Evolutionary conservation across 2,113 vertebrate species (phyloP).

Genomic region (Prunella himalayana): DNA sequence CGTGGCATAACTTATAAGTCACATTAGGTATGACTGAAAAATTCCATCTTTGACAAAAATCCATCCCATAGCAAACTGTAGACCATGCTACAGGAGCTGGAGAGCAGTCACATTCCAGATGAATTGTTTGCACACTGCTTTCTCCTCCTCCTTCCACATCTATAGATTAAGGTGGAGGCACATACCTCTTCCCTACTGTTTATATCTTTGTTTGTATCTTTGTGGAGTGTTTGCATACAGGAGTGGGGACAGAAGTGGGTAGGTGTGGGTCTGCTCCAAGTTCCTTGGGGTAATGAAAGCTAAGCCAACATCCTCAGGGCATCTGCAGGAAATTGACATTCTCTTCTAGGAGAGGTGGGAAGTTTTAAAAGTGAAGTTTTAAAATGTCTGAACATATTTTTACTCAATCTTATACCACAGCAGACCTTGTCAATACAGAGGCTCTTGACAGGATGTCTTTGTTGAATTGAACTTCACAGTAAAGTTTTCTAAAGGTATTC

Average conservation of each 20-base stretch:
- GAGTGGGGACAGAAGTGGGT: not conserved
- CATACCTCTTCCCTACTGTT: not conserved
- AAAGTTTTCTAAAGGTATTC: not conserved
- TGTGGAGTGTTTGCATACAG: not conserved
- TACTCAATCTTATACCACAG: not conserved
- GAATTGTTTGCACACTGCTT: not conserved
- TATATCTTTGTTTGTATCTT: not conserved
- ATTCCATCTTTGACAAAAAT: not conserved
- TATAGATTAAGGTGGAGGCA: not conserved
- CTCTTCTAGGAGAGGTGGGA: not conserved
- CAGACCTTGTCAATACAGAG: not conserved
- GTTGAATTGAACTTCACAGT: not conserved
- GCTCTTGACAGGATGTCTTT: not conserved
- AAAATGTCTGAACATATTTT: not conserved
- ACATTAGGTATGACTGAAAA: not conserved
- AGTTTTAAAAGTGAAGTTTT: constrained; percentile 15
- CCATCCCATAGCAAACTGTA: not conserved
- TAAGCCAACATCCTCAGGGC: not conserved
- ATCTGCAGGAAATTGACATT: not conserved
- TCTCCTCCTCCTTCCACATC: not conserved
- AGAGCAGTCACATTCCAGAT: not conserved
- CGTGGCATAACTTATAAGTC: not conserved
- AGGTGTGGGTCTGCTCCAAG: not conserved
- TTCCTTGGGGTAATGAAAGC: not conserved
- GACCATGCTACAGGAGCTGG: not conserved